Base-by-base conservation (phyloP, 2,888 invertebrate genomes). In the Drosophila kuntzei region DNA sequence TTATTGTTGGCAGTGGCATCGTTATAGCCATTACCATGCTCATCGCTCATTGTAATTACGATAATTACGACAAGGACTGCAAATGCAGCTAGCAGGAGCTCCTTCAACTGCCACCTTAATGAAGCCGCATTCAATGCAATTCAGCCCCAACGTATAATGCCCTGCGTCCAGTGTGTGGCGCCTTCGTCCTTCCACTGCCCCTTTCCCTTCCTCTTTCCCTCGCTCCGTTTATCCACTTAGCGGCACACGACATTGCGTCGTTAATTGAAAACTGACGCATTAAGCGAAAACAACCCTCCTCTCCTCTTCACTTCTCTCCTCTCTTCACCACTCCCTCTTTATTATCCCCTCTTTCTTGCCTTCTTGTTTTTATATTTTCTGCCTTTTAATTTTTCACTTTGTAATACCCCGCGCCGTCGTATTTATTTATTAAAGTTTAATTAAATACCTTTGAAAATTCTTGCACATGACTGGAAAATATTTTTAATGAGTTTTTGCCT, bases 191-290 rank as follows among this genome's bases (percentile, higher is more conserved):
- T 18, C 4, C 16, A 2, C 29, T 11, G 8, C 2, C 14, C 9
- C 27, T 8, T 0, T 5, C 8, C 22, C 32, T 0, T 3, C 39
- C 11, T 9, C 12, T 6, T 11, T 18, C n/a, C 12, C 41, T 0
- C 4, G n/a, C 43, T 50, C 74, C 68, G 77, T 72, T 83, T 79
- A 83, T 87, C 87, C 83, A 83, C 80, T 87, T 83, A 87, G 72
- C 81, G 63, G 50, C 75, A 63, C 62, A 67, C 64, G 66, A 63
- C 57, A 64, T 77, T 65, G 71, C 77, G 76, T 67, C 81, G 72
- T 84, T 84, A 84, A 84, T 84, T 87, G 87, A 84, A 84, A 84
- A 84, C 81, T 84, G 81, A 72, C 64, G 81, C 84, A 87, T 83
- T 83, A 87, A 83, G 71, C 55, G 49, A 63, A 72, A 76, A 63